Evolutionary conservation across 2,113 vertebrate genomes (phyloP).

Genomic region (Probosciger aterrimus): DNA sequence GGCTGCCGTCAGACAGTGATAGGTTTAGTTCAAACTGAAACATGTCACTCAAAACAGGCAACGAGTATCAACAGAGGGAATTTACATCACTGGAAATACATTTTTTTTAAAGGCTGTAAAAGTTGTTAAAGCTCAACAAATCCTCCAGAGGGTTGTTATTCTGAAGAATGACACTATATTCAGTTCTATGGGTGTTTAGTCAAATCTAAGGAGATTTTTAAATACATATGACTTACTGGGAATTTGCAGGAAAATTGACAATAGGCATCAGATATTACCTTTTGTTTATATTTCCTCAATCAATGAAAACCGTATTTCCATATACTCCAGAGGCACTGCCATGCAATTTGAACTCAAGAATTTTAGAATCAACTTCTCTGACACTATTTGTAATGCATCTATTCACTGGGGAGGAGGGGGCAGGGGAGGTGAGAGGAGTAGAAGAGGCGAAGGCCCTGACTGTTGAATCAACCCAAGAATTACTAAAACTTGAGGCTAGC

Average conservation of each 20-base stretch:
- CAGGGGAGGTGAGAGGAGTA: neutral
- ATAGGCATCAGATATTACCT: neutral
- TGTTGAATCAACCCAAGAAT: neutral
- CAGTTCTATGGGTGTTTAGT: neutral
- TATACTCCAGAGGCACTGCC: neutral
- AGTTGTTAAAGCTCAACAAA: neutral
- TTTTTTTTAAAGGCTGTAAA: neutral
- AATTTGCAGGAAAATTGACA: neutral
- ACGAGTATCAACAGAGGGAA: neutral
- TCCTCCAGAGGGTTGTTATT: neutral
- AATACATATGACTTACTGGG: neutral
- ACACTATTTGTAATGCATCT: neutral
- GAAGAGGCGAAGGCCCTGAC: neutral
- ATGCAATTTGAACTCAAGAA: neutral
- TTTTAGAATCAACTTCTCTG: neutral
- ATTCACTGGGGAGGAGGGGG: neutral
- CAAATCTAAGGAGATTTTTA: neutral
- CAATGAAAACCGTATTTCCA: neutral
- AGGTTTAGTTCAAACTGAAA: neutral
- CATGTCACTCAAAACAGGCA: neutral
- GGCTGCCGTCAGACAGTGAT: neutral
- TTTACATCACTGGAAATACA: neutral
- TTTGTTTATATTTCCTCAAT: neutral
- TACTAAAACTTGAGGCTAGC: neutral
- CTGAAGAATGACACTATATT: neutral